A percentile compares a stretch with the other conserved stretches of the same genome.
These are phyloP conservation scores for Pocillopora grandis DNA, from an alignment of 92 coral and sea anemone genomes.

Conservation along the genomic window DNA sequence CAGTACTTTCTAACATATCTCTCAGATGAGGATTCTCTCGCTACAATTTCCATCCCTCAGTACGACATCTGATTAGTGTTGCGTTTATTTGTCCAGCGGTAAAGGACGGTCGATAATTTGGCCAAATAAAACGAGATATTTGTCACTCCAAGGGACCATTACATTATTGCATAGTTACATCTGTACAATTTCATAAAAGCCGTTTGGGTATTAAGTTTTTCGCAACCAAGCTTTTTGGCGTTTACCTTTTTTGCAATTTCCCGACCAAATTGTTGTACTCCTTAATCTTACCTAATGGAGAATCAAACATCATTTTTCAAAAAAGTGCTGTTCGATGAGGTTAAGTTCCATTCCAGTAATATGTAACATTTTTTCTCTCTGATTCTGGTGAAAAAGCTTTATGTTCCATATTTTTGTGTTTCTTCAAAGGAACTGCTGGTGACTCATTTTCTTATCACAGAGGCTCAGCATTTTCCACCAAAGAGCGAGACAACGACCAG, in stretches of 20 bases:
- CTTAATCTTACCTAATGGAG: neutral
- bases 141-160: too few relatives aligned
- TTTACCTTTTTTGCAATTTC: neutral
- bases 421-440: conserved; percentile 40
- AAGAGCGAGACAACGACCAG: conserved; percentile 44
- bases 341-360: neutral
- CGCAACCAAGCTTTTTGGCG: neutral
- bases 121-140: too few relatives aligned
- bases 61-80: too few relatives aligned
- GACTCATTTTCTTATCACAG: conserved; percentile 35
- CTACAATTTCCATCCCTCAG: neutral
- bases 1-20: neutral
- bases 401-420: neutral
- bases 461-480: conserved; percentile 38
- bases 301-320: too few relatives aligned
- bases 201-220: too few relatives aligned
- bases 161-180: too few relatives aligned
- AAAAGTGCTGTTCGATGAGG: neutral
- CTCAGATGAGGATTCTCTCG: neutral
- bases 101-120: too few relatives aligned
- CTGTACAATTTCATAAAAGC: too few relatives aligned
- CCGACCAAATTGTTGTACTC: neutral
- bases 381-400: neutral
- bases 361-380: neutral
- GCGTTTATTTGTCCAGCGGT: too few relatives aligned